Evolutionary conservation across 2,797 vertebrate species (phyloP), one percentile per base, ranked within the genome.

Genomic region (Myotis daubentonii): DNA sequence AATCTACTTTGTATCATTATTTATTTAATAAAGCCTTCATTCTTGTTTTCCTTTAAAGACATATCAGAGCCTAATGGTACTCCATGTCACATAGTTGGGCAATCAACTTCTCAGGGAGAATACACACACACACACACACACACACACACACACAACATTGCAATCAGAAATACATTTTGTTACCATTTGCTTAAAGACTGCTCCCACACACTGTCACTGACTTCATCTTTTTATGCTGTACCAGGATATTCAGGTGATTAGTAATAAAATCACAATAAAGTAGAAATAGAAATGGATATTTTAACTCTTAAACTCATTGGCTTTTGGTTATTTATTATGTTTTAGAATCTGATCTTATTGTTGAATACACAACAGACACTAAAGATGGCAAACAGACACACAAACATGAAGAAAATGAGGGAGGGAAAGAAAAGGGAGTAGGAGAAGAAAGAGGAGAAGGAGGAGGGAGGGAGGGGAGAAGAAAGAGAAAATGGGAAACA

Each of bases 1-100:
- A 92, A 72, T 78, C 47, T 87, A 66, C 28, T n/a, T 90, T 87
- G 81, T 88, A 55, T 53, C 44, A 68, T 22, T 30, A 82, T 92
- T 85, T 74, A 82, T 68, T 82, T 75, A 55, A 15, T 66, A 85
- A 91, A 33, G 8, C 3, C 38, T 78, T 95, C 20, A 60, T 41
- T 89, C 57, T 65, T 57, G 60, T 47, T 80, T 68, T 65, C 3
- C 25, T 82, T 5, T 41, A 55, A 74, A 96, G 71, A 28, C 65
- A 74, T 55, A 53, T 47, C 36, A 66, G 13, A 85, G 51, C 7
- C 83, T 70, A 88, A 55, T 60, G 33, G 28, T 49, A 60, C 12
- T 78, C 23, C 4, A n/a, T 28, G 41, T 79, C 19, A 47, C 22
- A 88, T 53, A 89, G 22, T n/a, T 83, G 13, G 3, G 25, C n/a